A percentile compares a stretch with the other conserved stretches of the same genome.
Evolutionary conservation across 2,113 vertebrate species (phyloP).

Genomic region (Agelaius phoeniceus): DNA sequence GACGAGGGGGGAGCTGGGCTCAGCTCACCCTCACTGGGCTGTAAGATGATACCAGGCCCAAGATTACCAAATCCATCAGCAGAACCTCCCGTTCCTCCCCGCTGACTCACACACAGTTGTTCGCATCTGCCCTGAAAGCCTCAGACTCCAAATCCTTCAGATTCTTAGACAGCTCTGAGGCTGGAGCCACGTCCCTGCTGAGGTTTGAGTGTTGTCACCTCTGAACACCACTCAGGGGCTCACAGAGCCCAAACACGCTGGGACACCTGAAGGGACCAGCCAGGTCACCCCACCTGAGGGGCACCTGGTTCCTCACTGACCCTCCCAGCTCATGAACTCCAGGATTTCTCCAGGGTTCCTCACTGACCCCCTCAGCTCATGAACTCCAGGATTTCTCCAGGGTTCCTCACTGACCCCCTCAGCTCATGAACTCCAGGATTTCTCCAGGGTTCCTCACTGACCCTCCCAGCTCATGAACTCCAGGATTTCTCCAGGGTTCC

Average conservation of each 20-base stretch:
- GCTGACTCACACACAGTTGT: conserved; percentile 22
- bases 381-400: not conserved
- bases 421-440: not conserved
- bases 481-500: not conserved
- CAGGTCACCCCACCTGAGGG: not conserved
- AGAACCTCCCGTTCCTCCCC: not conserved
- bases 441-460: not conserved
- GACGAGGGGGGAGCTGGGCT: not conserved
- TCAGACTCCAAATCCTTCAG: not conserved
- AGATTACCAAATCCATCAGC: conserved; percentile 11
- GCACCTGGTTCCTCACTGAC: not conserved
- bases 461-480: fast-evolving
- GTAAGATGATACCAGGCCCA: not conserved
- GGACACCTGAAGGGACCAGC: not conserved
- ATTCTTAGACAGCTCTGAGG: not conserved
- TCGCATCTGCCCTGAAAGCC: not conserved
- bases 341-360: not conserved
- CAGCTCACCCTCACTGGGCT: not conserved
- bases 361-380: fast-evolving
- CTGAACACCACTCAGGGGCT: fast-evolving
- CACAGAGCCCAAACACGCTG: not conserved
- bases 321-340: fast-evolving
- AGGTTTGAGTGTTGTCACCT: not conserved
- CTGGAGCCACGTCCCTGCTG: not conserved
- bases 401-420: not conserved